Evolutionary conservation across 2,888 invertebrate genomes (phyloP).

Genomic region (Cotesia congregata): DNA sequence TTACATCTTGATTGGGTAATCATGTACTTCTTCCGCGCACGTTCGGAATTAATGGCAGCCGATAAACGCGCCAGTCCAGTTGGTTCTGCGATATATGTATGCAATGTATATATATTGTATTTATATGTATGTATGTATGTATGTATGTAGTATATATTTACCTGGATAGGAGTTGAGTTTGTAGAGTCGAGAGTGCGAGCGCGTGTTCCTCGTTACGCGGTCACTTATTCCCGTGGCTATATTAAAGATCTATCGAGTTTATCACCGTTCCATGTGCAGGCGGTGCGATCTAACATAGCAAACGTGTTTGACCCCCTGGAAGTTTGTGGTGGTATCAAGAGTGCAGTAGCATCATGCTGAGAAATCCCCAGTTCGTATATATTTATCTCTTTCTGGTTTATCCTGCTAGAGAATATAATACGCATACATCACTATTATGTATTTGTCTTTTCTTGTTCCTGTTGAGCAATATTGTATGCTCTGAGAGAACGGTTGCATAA

Average conservation of each 20-base stretch:
- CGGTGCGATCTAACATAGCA: slow-evolving; percentile 1
- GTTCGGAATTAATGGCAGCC: slow-evolving; percentile 32
- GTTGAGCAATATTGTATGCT: background rate
- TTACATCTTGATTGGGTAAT: slow-evolving; percentile 39
- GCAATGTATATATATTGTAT: slow-evolving; percentile 8
- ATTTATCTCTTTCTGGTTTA: background rate
- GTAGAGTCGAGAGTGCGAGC: slow-evolving; percentile 24
- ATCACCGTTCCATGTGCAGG: background rate
- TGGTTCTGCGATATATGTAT: background rate
- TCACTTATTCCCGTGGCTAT: slow-evolving; percentile 18
- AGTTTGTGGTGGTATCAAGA: background rate
- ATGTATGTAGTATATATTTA: background rate
- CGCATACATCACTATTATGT: background rate
- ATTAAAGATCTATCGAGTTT: background rate
- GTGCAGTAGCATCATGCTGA: background rate
- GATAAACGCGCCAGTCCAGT: slow-evolving; percentile 27
- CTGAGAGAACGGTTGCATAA: background rate
- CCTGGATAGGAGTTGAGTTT: background rate
- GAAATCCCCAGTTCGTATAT: slow-evolving; percentile 1
- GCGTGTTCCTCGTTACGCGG: slow-evolving; percentile 42
- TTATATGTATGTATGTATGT: slow-evolving; percentile 11
- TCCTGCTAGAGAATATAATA: background rate
- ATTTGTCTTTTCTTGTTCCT: background rate
- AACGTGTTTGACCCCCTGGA: background rate
- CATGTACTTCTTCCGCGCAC: slow-evolving; percentile 34